These are phyloP conservation scores for Coregonus suidteri DNA, from an alignment of 2,797 vertebrate species.

Conservation along the genomic window DNA sequence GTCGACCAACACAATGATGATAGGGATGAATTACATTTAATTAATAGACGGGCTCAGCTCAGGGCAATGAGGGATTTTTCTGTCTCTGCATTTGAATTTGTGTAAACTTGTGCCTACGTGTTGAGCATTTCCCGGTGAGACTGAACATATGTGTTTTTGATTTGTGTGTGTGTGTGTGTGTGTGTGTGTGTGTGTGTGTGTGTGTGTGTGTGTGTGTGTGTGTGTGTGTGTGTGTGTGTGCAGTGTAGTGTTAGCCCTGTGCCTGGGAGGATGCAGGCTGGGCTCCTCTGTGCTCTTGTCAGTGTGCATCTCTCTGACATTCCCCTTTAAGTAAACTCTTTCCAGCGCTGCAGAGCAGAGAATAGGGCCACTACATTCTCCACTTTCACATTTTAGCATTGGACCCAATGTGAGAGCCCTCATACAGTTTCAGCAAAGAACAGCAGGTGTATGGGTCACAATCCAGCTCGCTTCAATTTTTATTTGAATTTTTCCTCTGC, in stretches of 20 bases:
- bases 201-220: constrained; percentile 29
- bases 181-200: constrained; percentile 35
- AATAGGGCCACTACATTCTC: constrained; percentile 34
- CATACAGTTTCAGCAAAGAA: constrained; percentile 22
- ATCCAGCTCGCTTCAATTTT: constrained; percentile 15
- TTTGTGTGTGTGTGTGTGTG: constrained; percentile 18
- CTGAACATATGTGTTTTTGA: constrained; percentile 43
- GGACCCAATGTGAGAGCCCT: constrained; percentile 1
- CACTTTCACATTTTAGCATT: constrained; percentile 57
- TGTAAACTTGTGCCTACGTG: neutral
- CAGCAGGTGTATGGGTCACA: constrained; percentile 8
- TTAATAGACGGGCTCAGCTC: constrained; percentile 47
- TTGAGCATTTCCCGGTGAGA: neutral
- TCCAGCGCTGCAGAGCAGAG: constrained; percentile 36
- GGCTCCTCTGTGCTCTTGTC: constrained; percentile 65
- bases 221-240: constrained; percentile 31
- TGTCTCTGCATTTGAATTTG: neutral
- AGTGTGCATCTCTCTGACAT: constrained; percentile 59
- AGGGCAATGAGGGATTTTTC: constrained; percentile 18
- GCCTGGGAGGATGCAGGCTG: constrained; percentile 59
- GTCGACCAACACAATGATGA: constrained; percentile 47
- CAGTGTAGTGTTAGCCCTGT: constrained; percentile 32
- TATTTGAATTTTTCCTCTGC: neutral
- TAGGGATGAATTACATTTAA: constrained; percentile 44
- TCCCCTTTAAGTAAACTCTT: constrained; percentile 47